A percentile compares a stretch with the other conserved stretches of the same genome.
These are phyloP conservation scores for Apodemia mormo DNA, from an alignment of 2,888 invertebrate genomes.

Conservation along the genomic window DNA sequence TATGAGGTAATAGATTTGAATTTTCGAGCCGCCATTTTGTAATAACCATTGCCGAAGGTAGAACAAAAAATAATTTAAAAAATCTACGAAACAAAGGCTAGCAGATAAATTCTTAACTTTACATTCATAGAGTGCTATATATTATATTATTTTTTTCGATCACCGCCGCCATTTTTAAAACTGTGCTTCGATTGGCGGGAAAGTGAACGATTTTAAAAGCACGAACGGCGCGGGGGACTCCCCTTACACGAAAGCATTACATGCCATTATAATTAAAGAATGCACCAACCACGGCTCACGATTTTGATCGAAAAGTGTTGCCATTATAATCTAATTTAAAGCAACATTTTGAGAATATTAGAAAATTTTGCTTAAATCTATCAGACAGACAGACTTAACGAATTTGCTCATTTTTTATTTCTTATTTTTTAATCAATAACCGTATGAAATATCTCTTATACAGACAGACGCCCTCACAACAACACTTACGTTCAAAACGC, in stretches of 20 bases:
- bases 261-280: conserved; percentile 54
- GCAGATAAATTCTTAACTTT: conserved; percentile 50
- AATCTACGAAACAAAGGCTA: conserved; percentile 50
- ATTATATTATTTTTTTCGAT: conserved; percentile 42
- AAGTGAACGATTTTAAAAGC: conserved; percentile 56
- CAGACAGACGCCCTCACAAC: conserved; percentile 21
- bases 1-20: conserved; percentile 21
- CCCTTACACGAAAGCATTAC: conserved; percentile 64
- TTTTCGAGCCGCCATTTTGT: conserved; percentile 29
- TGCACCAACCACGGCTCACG: conserved; percentile 49
- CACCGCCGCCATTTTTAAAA: conserved; percentile 20
- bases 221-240: conserved; percentile 61
- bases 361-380: not conserved
- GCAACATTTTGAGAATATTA: not conserved
- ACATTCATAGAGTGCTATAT: conserved; percentile 50
- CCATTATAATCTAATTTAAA: conserved; percentile 2
- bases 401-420: not conserved
- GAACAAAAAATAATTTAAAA: conserved; percentile 44
- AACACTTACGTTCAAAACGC: conserved; percentile 36
- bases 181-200: conserved; percentile 25
- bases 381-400: not conserved
- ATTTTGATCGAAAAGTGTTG: conserved; percentile 32
- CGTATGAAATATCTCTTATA: conserved; percentile 2
- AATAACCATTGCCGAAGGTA: conserved; percentile 26
- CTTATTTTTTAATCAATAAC: not conserved